Base-by-base conservation (phyloP, 2,888 invertebrate genomes). In the Agonopterix arenella region DNA sequence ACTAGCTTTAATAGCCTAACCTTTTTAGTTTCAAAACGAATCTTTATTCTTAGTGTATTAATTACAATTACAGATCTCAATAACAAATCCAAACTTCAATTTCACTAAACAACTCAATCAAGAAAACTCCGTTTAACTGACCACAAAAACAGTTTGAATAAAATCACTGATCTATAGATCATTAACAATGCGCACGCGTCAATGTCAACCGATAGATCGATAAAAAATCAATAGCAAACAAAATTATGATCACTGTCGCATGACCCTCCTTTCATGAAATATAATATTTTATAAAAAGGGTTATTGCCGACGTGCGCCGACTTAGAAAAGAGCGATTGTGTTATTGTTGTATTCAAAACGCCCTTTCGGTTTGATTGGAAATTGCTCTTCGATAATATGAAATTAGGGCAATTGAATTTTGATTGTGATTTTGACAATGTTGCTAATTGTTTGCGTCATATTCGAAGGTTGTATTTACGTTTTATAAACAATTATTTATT, bases 211-310 rank as follows among this genome's bases (percentile, higher is more conserved):
- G 71, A 70, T 70, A n/a, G 44, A 41, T 51, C 46, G 68, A 71
- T 75, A 64, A 76, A 70, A 70, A 69, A 72, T 72, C 72, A 71
- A 73, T 74, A 52, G 49, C 49, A 36, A 41, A 16, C 16, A 62
- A 52, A 64, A 72, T 76, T 80, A 80, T 80, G 70, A 76, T 77
- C 74, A 64, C 61, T 57, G 48, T 55, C 54, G 60, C 61, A 61
- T 61, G 62, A 65, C 70, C 71, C 71, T 65, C 49, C 49, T 65
- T 76, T 62, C 72, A 73, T 76, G 78, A 76, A 85, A 85, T 81
- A 76, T 79, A 73, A 84, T 85, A 86, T 85, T 81, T 68, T 64
- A 51, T 58, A 48, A 46, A 52, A 70, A 80, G 83, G 84, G 84
- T 76, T 72, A 57, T 52, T 54, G 52, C 52, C 5, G 56, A 55